These are phyloP conservation scores for Nomada fucata DNA, from an alignment of 2,888 invertebrate genomes.

Conservation along the genomic window DNA sequence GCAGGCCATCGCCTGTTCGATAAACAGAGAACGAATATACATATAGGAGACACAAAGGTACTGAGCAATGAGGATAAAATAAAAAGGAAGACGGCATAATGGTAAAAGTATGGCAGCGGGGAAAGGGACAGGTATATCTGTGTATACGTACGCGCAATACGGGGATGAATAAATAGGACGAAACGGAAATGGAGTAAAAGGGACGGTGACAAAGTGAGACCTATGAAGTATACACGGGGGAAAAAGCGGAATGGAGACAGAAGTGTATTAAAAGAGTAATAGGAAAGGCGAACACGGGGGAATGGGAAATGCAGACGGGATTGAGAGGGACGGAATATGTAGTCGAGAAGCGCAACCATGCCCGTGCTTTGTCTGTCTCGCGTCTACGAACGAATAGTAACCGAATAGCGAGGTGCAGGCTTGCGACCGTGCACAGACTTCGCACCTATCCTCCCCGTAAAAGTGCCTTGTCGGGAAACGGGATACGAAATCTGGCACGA, in stretches of 20 bases:
- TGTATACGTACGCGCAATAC: neutral
- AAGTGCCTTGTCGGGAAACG: neutral
- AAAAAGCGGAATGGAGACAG: constrained; percentile 7
- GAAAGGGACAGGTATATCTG: neutral
- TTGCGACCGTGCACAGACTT: neutral
- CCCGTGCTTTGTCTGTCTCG: constrained; percentile 64
- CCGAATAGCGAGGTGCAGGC: constrained; percentile 13
- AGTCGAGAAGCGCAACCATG: constrained; percentile 60
- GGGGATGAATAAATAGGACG: neutral
- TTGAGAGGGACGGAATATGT: constrained; percentile 14
- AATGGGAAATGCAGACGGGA: neutral
- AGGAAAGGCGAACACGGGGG: neutral
- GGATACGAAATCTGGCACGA: constrained; percentile 7
- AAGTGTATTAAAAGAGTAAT: constrained; percentile 2
- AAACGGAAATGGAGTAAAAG: neutral
- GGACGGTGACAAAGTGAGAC: constrained; percentile 3
- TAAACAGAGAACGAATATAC: neutral
- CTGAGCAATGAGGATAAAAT: neutral
- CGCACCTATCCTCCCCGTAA: neutral
- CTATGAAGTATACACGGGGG: neutral
- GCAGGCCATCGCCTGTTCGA: neutral
- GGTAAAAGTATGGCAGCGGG: neutral
- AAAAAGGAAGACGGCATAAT: neutral
- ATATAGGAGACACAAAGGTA: neutral
- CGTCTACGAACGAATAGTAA: constrained; percentile 29